These are phyloP conservation scores for Antheraea pernyi DNA, from an alignment of 1,140 invertebrate species.

Conservation along the genomic window DNA sequence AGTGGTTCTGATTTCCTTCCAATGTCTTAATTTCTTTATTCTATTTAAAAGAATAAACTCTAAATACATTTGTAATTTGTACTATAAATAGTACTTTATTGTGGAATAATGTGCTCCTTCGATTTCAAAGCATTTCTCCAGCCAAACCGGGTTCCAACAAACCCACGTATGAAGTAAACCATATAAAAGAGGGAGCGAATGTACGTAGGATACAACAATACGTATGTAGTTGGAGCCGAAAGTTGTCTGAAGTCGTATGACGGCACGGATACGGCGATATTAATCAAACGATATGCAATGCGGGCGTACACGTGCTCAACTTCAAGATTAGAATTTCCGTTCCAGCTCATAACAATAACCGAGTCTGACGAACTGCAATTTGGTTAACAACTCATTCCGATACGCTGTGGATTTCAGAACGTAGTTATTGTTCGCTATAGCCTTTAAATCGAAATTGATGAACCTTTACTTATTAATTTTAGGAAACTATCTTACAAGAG, in stretches of 20 bases:
- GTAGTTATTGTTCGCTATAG: background rate
- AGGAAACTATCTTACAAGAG: background rate
- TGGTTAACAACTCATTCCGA: slow-evolving; percentile 30
- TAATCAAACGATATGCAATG: slow-evolving; percentile 69
- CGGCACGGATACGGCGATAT: slow-evolving; percentile 50
- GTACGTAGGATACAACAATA: slow-evolving; percentile 13
- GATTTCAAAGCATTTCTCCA: background rate
- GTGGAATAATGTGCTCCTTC: background rate
- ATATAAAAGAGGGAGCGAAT: slow-evolving; percentile 9
- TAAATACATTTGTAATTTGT: background rate
- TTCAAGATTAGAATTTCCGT: slow-evolving; percentile 70
- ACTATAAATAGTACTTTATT: background rate
- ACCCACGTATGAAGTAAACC: background rate
- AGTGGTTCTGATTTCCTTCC: background rate
- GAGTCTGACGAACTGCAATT: slow-evolving; percentile 54
- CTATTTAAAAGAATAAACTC: background rate
- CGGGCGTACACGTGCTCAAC: slow-evolving; percentile 55
- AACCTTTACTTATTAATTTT: background rate
- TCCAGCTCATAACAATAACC: slow-evolving; percentile 56
- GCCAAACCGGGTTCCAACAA: background rate
- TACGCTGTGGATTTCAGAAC: slow-evolving; percentile 3
- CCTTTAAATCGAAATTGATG: background rate
- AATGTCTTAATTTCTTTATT: background rate
- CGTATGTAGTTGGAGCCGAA: slow-evolving; percentile 41
- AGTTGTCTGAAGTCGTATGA: slow-evolving; percentile 55